Evolutionary conservation across 2,113 vertebrate genomes (phyloP).

Genomic region (Lepisosteus oculatus): DNA sequence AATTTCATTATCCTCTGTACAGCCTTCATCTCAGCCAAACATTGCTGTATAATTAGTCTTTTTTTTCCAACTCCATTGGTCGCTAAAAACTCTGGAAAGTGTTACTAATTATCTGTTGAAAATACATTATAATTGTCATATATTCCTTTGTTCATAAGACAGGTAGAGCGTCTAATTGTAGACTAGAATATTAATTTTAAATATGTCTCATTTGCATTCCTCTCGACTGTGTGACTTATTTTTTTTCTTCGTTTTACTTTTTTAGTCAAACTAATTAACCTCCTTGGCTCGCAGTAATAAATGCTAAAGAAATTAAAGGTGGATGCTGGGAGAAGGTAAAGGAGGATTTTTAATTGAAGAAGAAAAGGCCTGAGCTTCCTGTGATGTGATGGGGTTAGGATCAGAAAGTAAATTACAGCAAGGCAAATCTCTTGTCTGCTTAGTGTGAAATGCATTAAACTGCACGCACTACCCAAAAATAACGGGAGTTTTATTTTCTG

Average conservation of each 20-base stretch:
- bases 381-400: constrained; percentile 28
- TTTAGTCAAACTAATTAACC: constrained; percentile 41
- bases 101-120: constrained; percentile 40
- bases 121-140: constrained; percentile 21
- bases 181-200: constrained; percentile 20
- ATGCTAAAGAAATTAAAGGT: constrained; percentile 34
- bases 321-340: constrained; percentile 29
- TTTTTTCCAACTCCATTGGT: background rate
- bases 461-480: no score
- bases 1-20: constrained; percentile 29
- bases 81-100: constrained; percentile 25
- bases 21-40: constrained; percentile 26
- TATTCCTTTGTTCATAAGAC: constrained; percentile 25
- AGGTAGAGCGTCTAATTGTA: constrained; percentile 18
- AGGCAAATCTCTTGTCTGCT: background rate
- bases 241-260: constrained; percentile 11
- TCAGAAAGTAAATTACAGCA: constrained; percentile 37
- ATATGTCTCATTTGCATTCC: constrained; percentile 18
- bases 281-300: constrained; percentile 24
- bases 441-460: no score
- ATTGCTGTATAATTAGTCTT: constrained; percentile 36
- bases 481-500: no score
- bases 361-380: constrained; percentile 31
- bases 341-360: constrained; percentile 39
- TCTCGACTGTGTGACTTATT: constrained; percentile 10